Evolutionary conservation across 2,113 vertebrate species (phyloP), one percentile per base, ranked within the genome.

Genomic region (Tragelaphus scriptus): DNA sequence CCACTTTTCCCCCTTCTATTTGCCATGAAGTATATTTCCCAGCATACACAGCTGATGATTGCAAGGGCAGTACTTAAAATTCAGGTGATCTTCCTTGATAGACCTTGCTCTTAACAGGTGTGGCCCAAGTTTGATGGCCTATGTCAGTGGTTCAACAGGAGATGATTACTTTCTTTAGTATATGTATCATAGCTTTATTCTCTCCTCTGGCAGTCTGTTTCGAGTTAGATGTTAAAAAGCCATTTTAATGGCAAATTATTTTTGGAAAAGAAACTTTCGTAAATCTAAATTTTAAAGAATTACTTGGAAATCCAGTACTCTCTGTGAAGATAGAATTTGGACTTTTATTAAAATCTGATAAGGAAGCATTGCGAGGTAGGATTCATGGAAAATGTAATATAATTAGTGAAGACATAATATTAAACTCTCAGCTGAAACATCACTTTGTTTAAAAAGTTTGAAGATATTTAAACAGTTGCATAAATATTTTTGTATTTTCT

Each of bases 401-500:
- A 17, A 93, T 91, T n/a, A 51, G 12, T 36, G 16, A 82, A 49
- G 5, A 91, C 63, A 92, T n/a, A 58, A 77, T 96, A 49, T 82
- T 65, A 36, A 0, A 0, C 14, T 44, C 19, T 21, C 13, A 63
- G 0, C 1, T 94, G 55, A 82, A 63, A 56, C n/a, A 40, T 2
- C 9, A 82, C 28, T 82, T 19, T 8, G 1, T 51, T 93, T 92
- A 55, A 96, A 80, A 94, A 85, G 79, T 9, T 44, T 53, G 25
- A 63, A 77, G 40, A 88, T 85, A 98, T 44, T 3, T 21, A 92
- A 81, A 17, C 21, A 91, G 40, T 95, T 97, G 0, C 0, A 32
- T 79, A 71, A 79, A 92, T 68, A 81, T 68, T 28, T 92, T 95
- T 84, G 1, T 49, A 30, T 80, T 97, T 84, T 84, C 49, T 84